A percentile compares a stretch with the other conserved stretches of the same genome.
Conservation (phyloP, 2,888 invertebrate genomes). For the Folsomia candida region DNA sequence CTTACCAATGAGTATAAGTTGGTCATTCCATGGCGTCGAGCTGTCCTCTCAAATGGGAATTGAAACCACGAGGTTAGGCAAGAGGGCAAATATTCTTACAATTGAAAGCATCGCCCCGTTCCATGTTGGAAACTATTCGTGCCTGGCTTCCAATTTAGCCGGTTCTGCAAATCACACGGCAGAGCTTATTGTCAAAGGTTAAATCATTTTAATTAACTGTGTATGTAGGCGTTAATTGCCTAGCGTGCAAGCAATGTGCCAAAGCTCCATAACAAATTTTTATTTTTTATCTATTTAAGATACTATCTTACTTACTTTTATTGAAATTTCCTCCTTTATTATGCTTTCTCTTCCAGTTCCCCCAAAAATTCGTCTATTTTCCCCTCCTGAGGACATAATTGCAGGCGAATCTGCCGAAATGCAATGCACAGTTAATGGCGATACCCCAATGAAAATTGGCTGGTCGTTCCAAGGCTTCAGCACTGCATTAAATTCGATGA, state of each 20-base stretch:
- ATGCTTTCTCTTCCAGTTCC: too few relatives aligned
- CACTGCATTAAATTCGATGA: constrained; percentile 53
- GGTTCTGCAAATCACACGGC: constrained; percentile 67
- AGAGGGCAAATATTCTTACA: constrained; percentile 65
- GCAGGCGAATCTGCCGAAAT: constrained; percentile 74
- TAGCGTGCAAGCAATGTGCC: too few relatives aligned
- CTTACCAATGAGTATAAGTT: constrained; percentile 71
- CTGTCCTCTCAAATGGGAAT: constrained; percentile 61
- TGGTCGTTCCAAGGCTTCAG: constrained; percentile 72
- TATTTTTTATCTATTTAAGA: too few relatives aligned
- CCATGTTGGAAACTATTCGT: constrained; percentile 65
- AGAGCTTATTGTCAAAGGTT: constrained; percentile 56
- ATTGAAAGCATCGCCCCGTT: constrained; percentile 65
- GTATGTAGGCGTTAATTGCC: too few relatives aligned
- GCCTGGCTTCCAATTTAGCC: constrained; percentile 63
- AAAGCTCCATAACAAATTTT: too few relatives aligned
- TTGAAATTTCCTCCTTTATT: too few relatives aligned
- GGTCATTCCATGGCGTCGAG: constrained; percentile 74
- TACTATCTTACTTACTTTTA: too few relatives aligned
- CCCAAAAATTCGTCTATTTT: constrained; percentile 67
- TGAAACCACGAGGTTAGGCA: constrained; percentile 57
- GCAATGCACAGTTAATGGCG: constrained; percentile 71
- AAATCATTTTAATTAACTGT: too few relatives aligned
- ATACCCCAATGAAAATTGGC: constrained; percentile 70
- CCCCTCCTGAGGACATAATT: too few relatives aligned